Percentiles rank a stretch among this genome's conserved stretches.
Evolutionary conservation across 2,797 vertebrate species (phyloP).

Genomic region (Chromis chromis): DNA sequence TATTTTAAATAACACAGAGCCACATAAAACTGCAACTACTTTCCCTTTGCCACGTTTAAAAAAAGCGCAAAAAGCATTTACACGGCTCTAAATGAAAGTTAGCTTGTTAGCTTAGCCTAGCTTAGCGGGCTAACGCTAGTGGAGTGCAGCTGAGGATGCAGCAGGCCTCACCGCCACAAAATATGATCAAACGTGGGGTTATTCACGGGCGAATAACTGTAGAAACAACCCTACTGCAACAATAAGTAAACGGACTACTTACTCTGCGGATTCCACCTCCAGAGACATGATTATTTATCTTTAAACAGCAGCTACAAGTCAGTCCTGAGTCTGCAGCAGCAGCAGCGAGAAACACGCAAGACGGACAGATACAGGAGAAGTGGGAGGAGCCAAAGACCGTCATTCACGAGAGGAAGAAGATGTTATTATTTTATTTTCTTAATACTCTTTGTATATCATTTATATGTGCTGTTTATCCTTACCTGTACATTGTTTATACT

Average conservation of each 20-base stretch:
- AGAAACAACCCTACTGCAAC: fast-evolving
- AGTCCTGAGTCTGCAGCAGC: conserved; percentile 13
- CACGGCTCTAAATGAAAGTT: not conserved
- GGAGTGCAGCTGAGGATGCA: conserved; percentile 9
- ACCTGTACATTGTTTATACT: no score
- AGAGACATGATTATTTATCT: conserved; percentile 81
- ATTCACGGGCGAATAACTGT: fast-evolving
- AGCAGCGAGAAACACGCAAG: conserved; percentile 15
- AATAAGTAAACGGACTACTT: conserved; percentile 50
- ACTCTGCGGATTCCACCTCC: conserved; percentile 87
- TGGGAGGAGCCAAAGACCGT: not conserved
- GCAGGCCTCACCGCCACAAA: conserved; percentile 48
- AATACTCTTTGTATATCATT: no score
- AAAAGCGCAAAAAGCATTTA: not conserved
- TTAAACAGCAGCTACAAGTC: conserved; percentile 3
- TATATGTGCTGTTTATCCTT: no score
- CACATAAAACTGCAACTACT: fast-evolving
- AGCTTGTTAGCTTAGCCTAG: conserved; percentile 59
- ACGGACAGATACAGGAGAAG: conserved; percentile 40
- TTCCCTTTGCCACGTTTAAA: fast-evolving
- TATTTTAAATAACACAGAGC: fast-evolving
- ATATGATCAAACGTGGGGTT: not conserved
- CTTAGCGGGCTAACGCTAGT: conserved; percentile 28
- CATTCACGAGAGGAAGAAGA: conserved; percentile 10
- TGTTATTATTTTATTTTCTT: no score